Base-by-base conservation (phyloP, 1,140 invertebrate genomes). In the Sitophilus oryzae region DNA sequence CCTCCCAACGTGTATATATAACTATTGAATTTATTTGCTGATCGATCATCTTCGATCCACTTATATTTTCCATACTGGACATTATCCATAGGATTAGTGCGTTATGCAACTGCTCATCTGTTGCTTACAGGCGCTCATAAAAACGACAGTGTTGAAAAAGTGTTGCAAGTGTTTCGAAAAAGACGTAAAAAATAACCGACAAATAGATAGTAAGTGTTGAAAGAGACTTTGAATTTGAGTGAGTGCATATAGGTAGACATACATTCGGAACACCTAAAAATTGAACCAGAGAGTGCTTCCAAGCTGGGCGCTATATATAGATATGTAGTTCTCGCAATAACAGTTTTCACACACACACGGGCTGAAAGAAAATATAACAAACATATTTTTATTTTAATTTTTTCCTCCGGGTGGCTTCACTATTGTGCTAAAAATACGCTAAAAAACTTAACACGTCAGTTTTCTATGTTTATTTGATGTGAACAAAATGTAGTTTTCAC, bases 161-260 rank as follows among this genome's bases (percentile, higher is more conserved):
- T 11, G 18, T 50, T 38, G 14, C 36, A 3, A 9, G 36, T 50
- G 38, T 44, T 1, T 44, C 21, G 18, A 38, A 21, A 25, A 10
- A 6, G 14, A 25, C 15, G 37, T 15, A 16, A 30, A 40, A 22
- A 19, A 38, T 21, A 35, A 48, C 10, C 21, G 14, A 23, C 36
- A 50, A 52, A 42, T 52, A 42, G 21, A 44, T n/a, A 52, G 37
- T 42, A 52, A 52, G 49, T 52, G 11, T 42, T 21, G 14, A 16
- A 40, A 40, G 14, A 21, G 8, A 23, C 11, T 41, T 23, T 22
- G 10, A 14, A n/a, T 35, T n/a, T n/a, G 15, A 42, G 18, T 41
- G 36, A 9, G 5, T 15, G 23, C 15, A n/a, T 34, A 41, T 41
- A 15, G 9, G 38, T 18, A n/a, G 10, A n/a, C 19, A 18, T 44